These are phyloP conservation scores for Anas bahamensis DNA, from an alignment of 2,797 vertebrate genomes.

Conservation along the genomic window DNA sequence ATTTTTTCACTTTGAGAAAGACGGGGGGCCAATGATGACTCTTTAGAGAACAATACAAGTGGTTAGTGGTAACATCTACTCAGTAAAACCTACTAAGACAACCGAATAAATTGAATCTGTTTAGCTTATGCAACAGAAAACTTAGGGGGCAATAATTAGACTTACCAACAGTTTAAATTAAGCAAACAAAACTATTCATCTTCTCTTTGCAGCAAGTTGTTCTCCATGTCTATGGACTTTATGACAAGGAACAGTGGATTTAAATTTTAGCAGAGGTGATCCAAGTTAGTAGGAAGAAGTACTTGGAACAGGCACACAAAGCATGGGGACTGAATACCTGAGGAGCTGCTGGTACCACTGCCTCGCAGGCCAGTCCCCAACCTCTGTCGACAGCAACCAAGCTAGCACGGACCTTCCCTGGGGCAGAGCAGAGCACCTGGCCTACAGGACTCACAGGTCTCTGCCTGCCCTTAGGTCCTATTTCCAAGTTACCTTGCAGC, in stretches of 20 bases:
- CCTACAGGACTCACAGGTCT: background rate
- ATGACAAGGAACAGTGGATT: background rate
- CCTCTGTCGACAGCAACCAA: background rate
- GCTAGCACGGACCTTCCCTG: background rate
- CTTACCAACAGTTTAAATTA: background rate
- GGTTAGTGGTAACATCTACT: background rate
- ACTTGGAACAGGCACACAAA: background rate
- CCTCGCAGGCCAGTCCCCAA: rapidly evolving
- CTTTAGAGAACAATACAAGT: background rate
- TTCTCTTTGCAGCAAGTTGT: background rate
- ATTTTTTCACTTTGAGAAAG: background rate
- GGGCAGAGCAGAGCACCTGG: background rate
- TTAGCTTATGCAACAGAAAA: background rate
- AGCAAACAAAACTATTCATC: background rate
- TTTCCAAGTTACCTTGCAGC: background rate
- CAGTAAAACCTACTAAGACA: background rate
- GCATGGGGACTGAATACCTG: background rate
- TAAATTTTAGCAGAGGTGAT: background rate
- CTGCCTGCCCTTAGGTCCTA: background rate
- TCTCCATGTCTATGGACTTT: background rate
- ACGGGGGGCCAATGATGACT: background rate
- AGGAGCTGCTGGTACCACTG: background rate
- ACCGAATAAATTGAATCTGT: background rate
- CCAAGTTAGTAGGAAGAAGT: background rate
- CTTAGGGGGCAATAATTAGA: background rate